Evolutionary conservation across 1,140 invertebrate genomes (phyloP).

Genomic region (Yoshiicerus persimilis): DNA sequence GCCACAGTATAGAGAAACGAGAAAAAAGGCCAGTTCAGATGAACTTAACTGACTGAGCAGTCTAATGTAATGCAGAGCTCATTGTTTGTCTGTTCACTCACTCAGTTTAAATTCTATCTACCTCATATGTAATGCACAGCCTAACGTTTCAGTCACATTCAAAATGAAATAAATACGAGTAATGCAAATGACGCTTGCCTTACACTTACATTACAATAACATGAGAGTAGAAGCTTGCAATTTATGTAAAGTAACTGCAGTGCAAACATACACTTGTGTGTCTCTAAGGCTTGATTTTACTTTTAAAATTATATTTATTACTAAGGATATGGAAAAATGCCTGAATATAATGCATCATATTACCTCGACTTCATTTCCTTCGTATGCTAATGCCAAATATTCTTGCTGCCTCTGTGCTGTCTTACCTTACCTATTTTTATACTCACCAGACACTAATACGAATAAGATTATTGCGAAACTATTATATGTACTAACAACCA

Average conservation of each 20-base stretch:
- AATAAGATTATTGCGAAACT: neutral
- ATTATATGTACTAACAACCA: neutral
- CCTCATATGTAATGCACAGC: neutral
- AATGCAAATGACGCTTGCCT: neutral
- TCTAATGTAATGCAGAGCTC: neutral
- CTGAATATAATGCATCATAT: neutral
- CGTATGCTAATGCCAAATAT: neutral
- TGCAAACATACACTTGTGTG: neutral
- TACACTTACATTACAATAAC: neutral
- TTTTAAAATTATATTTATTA: neutral
- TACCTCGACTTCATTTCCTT: too few species aligned
- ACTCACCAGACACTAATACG: neutral
- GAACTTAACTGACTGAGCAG: neutral
- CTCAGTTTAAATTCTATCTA: neutral
- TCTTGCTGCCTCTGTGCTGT: neutral
- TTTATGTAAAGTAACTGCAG: neutral
- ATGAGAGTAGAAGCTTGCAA: neutral
- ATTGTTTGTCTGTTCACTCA: neutral
- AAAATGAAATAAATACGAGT: neutral
- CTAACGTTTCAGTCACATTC: neutral
- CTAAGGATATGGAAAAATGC: neutral
- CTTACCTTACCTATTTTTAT: too few species aligned
- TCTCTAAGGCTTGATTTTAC: neutral
- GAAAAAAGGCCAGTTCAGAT: neutral
- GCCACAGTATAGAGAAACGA: neutral